Conservation (phyloP, 2,888 invertebrate species). For the Teinopalpus imperialis region DNA sequence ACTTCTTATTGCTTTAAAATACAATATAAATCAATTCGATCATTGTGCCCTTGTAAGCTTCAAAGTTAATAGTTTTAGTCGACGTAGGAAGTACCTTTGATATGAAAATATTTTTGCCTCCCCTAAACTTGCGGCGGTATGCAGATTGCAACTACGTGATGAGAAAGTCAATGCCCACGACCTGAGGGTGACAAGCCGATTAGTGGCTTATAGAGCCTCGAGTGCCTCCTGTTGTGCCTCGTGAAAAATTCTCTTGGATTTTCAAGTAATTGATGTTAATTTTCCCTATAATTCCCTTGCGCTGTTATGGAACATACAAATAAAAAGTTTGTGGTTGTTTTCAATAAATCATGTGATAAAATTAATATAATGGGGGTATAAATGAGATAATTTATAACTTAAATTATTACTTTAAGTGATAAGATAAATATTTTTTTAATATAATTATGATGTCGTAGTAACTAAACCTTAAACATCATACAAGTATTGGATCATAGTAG, state of each 20-base stretch:
- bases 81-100: slow-evolving; percentile 5
- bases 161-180: slow-evolving; percentile 59
- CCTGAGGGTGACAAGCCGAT: slow-evolving; percentile 70
- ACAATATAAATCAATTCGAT: slow-evolving; percentile 11
- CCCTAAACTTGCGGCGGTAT: slow-evolving; percentile 41
- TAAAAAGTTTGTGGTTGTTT: not conserved
- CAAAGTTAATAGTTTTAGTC: slow-evolving; percentile 28
- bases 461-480: no score
- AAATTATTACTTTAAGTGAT: no score
- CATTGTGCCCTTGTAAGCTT: not conserved
- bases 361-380: no score
- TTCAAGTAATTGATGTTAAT: slow-evolving; percentile 24
- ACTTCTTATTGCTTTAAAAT: not conserved
- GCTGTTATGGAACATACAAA: not conserved
- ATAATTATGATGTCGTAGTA: no score
- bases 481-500: no score
- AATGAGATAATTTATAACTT: no score
- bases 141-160: slow-evolving; percentile 76
- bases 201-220: slow-evolving; percentile 47
- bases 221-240: slow-evolving; percentile 21
- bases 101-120: slow-evolving; percentile 24
- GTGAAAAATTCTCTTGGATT: slow-evolving; percentile 21
- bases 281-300: slow-evolving; percentile 9
- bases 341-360: no score
- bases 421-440: no score